Evolutionary conservation across 2,797 vertebrate genomes (phyloP), one percentile per base, ranked within the genome.

Genomic region (Sebastes aleutianus): DNA sequence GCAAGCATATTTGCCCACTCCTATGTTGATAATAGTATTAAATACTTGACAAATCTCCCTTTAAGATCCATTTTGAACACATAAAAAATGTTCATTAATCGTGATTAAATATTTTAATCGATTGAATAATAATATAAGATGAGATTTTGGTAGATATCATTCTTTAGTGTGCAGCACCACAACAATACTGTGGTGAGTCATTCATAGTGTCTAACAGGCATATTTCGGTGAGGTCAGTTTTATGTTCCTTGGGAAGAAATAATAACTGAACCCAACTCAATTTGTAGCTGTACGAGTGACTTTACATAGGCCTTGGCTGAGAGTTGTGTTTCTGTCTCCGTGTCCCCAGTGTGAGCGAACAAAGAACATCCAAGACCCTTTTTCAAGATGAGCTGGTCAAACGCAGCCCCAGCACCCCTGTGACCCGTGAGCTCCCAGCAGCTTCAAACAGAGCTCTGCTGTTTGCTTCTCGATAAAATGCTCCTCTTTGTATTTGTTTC

Each of bases 391-490:
- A 94, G 91, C 85, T 91, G 93, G 93, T 93, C 93, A 94, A 94
- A 91, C 74, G 83, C 87, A 89, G 88, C 88, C 89, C 86, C 83
- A 61, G 84, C 82, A 90, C 86, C 92, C 80, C 80, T 39, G 85
- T 89, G 92, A 94, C 92, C 93, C 31, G 57, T 62, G 79, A 80
- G 88, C 85, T 94, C 87, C 91, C 89, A 85, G 85, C 87, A 88
- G 92, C 92, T 93, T 93, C 92, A 93, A 90, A 93, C 90, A 70
- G 71, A 90, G 83, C 91, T 90, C 87, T 79, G 86, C 87, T 92
- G 93, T 92, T 93, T 93, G 91, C 91, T 92, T 92, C 91, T 91
- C 94, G 91, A 94, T 94, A 94, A 94, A 94, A 93, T 83, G 87
- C 85, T 83, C 86, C 86, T 93, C 91, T 94, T 93, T 94, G 91